These are phyloP conservation scores for Macrotis lagotis DNA, from an alignment of 2,113 vertebrate species.

Conservation along the genomic window DNA sequence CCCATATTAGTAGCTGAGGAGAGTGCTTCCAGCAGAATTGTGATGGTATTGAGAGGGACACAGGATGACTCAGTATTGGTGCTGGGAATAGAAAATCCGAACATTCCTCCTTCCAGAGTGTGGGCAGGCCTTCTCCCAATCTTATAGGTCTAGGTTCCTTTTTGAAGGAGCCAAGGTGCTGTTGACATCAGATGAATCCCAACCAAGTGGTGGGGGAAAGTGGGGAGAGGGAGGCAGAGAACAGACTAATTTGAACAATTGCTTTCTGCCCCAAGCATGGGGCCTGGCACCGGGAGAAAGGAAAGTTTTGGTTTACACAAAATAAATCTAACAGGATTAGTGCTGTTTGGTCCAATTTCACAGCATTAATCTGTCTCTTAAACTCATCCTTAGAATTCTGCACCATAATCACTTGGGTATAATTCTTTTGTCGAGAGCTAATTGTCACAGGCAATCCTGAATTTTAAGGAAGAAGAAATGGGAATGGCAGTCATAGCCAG, in stretches of 20 bases:
- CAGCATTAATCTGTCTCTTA: slow-evolving; percentile 67
- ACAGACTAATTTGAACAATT: neutral
- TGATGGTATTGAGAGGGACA: neutral
- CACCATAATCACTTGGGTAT: slow-evolving; percentile 69
- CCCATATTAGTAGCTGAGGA: neutral
- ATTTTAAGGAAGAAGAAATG: slow-evolving; percentile 69
- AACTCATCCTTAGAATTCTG: slow-evolving; percentile 70
- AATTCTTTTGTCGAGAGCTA: slow-evolving; percentile 76
- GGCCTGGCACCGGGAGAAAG: neutral
- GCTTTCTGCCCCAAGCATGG: neutral
- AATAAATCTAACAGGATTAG: slow-evolving; percentile 52
- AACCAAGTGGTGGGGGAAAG: neutral
- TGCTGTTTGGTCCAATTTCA: slow-evolving; percentile 60
- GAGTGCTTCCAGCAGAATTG: neutral
- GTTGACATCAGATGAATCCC: neutral
- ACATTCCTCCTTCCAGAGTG: neutral
- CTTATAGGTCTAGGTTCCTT: neutral
- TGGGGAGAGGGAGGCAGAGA: neutral
- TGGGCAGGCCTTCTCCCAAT: slow-evolving; percentile 3
- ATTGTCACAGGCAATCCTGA: slow-evolving; percentile 72
- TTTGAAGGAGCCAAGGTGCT: neutral
- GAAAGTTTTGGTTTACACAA: slow-evolving; percentile 56
- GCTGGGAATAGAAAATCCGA: slow-evolving; percentile 21
- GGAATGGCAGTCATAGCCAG: slow-evolving; percentile 60
- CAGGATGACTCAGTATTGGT: neutral